Evolutionary conservation across 2,888 invertebrate species (phyloP), one percentile per base, ranked within the genome.

Genomic region (Caprella mutica): DNA sequence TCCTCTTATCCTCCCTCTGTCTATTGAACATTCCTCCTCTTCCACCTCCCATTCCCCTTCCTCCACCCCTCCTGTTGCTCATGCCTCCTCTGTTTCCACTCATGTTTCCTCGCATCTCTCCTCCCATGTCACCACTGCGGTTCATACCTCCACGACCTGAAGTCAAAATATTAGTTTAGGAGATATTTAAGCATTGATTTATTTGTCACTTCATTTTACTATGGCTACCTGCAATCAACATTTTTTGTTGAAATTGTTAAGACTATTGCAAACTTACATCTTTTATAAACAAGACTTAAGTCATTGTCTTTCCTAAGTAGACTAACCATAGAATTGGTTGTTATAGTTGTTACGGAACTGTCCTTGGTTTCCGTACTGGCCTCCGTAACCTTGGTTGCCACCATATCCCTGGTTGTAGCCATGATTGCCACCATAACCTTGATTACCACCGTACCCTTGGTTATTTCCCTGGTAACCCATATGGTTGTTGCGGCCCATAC

Each of bases 21-120:
- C 65, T 71, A 72, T 63, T 72, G 48, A 9, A 48, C 29, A 48
- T 27, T 24, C 52, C 65, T 52, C 65, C 66, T 43, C 59, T 59
- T 48, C 65, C 39, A 23, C 58, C 43, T 35, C 61, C 46, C 12
- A 62, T 56, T 19, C 61, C 56, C 52, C 57, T 56, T 33, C 60
- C 58, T 29, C 64, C 55, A 5, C 66, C 62, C 4, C 44, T 26
- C 6, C 44, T 30, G 26, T 33, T 30, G 30, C 55, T 40, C 1
- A 48, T 51, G 17, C 64, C 55, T 14, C 30, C 46, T 12, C 44
- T 40, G 19, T 38, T 38, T 2, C 26, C 38, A 14, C 30, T 23
- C 40, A 38, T 51, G 12, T 48, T 48, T 40, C 56, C 56, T 17
- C 56, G 19, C 14, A 24, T 35, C 14, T 27, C 21, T 5, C 50